Evolutionary conservation across 2,888 invertebrate species (phyloP), one percentile per base, ranked within the genome.

Genomic region (Chrysopilus asiliformis): DNA sequence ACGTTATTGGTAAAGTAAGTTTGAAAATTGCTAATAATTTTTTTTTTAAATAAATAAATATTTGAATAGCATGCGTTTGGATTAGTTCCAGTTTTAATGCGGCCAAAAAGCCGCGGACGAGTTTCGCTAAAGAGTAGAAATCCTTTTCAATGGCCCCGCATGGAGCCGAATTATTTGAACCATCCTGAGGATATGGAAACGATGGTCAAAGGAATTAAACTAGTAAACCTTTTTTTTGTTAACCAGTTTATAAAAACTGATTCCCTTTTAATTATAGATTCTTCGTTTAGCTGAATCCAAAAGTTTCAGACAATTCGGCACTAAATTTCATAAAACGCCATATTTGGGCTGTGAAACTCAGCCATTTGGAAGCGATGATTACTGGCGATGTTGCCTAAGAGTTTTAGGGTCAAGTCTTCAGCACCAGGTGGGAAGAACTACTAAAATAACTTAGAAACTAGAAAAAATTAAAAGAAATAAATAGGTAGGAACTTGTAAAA

Each of bases 131-230:
- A 72, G 39, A 79, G 79, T 36, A 60, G 67, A 0, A 75, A 83
- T 64, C 85, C 87, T 1, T 64, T 72, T 16, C 76, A 80, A 35
- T 75, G 78, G 60, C 93, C 93, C 0, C 62, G 71, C 36, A 75
- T 93, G 51, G 70, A 83, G 32, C 76, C 85, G 0, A 89, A 91
- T 62, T 93, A 87, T 59, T 79, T 87, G 54, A 66, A 74, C 36
- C 63, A 79, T 49, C 69, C 71, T 4, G 70, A 74, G 18, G 91
- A 93, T 55, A 51, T 85, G n/a, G 60, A 66, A 14, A 73, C 76
- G 4, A 68, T 87, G 62, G 69, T 82, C 9, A 78, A 81, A 55
- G 86, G 83, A 26, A 70, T 81, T 22, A 72, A 77, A 53, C 65
- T 77, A 67, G 83, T 81, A 56, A 62, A 60, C 47, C 7, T 19